phyloP scores from a whole-genome alignment of 2,888 invertebrate species.

The Stegophylla sp. region DNA sequence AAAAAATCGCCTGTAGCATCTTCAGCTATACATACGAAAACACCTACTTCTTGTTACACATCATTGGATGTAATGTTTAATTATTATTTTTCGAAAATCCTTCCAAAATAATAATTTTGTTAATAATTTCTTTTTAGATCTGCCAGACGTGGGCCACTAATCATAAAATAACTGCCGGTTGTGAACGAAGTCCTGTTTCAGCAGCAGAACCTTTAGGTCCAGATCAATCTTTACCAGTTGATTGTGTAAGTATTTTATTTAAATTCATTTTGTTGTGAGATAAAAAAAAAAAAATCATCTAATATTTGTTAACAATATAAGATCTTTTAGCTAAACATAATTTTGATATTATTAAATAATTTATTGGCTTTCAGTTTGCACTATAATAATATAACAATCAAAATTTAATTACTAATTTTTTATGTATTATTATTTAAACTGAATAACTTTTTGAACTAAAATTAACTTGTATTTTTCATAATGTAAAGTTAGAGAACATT shows the following conservation, averaged over 20 bases:
- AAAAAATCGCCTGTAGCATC: conserved; percentile 29
- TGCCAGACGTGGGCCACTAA: conserved; percentile 38
- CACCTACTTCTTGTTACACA: conserved; percentile 47
- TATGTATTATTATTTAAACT: too few relatives aligned
- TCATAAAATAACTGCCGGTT: conserved; percentile 32
- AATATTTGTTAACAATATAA: too few relatives aligned
- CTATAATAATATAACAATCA: too few relatives aligned
- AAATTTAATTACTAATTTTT: too few relatives aligned
- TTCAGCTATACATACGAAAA: background rate
- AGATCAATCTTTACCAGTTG: conserved; percentile 66
- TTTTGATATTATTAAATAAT: too few relatives aligned
- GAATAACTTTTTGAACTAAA: too few relatives aligned
- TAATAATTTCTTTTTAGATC: conserved; percentile 8
- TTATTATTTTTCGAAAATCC: background rate
- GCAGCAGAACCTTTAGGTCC: conserved; percentile 69
- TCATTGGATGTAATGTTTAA: conserved; percentile 38
- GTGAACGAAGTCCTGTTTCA: conserved; percentile 65
- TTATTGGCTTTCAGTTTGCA: too few relatives aligned
- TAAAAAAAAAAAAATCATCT: too few relatives aligned
- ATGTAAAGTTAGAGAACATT: too few relatives aligned
- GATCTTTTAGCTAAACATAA: too few relatives aligned
- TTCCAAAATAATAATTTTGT: background rate
- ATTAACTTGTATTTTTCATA: too few relatives aligned
- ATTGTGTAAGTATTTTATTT: conserved; percentile 50
- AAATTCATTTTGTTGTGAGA: too few relatives aligned